phyloP scores from a whole-genome alignment of 1,140 invertebrate genomes.

The Lucilia cuprina region DNA sequence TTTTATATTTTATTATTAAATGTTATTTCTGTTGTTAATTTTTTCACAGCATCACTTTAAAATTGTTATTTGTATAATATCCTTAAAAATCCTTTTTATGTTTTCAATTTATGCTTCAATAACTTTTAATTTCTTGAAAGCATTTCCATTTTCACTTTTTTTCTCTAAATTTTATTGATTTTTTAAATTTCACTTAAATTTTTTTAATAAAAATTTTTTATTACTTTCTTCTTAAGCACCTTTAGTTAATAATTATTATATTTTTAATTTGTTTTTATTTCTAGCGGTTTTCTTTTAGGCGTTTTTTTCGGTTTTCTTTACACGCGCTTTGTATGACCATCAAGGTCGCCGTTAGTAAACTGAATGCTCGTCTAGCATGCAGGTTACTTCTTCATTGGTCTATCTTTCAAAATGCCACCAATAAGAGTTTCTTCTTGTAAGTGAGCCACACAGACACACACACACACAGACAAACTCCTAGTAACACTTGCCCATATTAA shows the following conservation, averaged over 20 bases:
- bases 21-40: too few species aligned
- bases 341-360: slow-evolving; percentile 61
- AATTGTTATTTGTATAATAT: too few species aligned
- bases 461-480: neutral
- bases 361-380: slow-evolving; percentile 49
- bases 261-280: slow-evolving; percentile 19
- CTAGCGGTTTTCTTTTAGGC: neutral
- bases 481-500: neutral
- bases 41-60: too few species aligned
- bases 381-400: slow-evolving; percentile 41
- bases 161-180: slow-evolving; percentile 35
- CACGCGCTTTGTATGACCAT: slow-evolving; percentile 57
- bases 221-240: neutral
- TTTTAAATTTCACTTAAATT: neutral
- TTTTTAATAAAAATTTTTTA: neutral
- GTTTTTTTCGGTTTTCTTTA: neutral
- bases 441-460: neutral
- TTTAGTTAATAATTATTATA: slow-evolving; percentile 33
- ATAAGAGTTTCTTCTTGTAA: neutral
- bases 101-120: too few species aligned
- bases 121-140: neutral
- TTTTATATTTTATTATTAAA: too few species aligned
- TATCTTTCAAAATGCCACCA: neutral
- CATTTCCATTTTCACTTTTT: slow-evolving; percentile 38
- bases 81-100: too few species aligned